Evolutionary conservation across 1,140 invertebrate genomes (phyloP), one percentile per base, ranked within the genome.

Genomic region (Adoxophyes honmai): DNA sequence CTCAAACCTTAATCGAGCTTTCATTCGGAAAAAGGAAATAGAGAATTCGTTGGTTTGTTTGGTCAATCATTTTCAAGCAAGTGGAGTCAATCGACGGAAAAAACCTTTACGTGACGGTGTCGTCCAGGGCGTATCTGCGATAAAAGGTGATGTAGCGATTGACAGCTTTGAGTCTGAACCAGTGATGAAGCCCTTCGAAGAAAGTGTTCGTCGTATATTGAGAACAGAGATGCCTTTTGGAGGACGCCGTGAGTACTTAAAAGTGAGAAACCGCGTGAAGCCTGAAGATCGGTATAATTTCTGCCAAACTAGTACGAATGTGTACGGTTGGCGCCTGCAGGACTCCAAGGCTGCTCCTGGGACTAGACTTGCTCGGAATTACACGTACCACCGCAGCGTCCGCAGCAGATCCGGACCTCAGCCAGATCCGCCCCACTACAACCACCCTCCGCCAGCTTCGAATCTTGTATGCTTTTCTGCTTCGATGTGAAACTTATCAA

Each of bases 191-290:
- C 62, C 62, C 48, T 34, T 64, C 1, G 62, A 64, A 33, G 16
- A 15, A 13, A 52, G 57, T 44, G 58, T 60, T 21, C 5, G 33
- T 18, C 52, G 57, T 34, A 57, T 64, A 52, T 44, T 64, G 1
- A 42, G 36, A 15, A 34, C 42, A 33, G 44, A 34, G 8, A 2
- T 44, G 8, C 57, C 60, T 18, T 9, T 39, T 3, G 64, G 59
- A 36, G 64, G 64, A 21, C 64, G 64, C n/a, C 48, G 18, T 13
- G 11, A 62, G 34, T 66, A 66, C 38, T 42, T 62, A n/a, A 60
- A 55, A 3, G 16, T 34, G 14, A 62, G 60, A 28, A 37, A 54
- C 18, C 37, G 51, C 33, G 48, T 44, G 44, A 53, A 34, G 37
- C 60, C 60, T 0, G 55, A 60, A 7, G 57, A 66, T 10, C 42